Conservation (phyloP, 2,113 vertebrate genomes). For the Rhea americana region DNA sequence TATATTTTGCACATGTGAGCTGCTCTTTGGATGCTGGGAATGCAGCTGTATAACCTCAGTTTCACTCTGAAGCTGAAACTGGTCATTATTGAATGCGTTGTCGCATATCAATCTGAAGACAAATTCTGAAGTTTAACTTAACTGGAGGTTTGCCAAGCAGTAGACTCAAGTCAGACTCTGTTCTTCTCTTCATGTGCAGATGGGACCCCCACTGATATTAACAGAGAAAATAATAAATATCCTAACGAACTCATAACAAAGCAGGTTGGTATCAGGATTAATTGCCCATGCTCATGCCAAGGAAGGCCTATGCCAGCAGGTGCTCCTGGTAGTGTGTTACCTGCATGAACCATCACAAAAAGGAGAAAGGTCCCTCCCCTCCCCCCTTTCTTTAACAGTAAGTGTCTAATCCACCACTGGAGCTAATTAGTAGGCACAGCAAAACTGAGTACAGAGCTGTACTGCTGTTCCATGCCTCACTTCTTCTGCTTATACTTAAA, state of each 20-base stretch:
- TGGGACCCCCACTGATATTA: background rate
- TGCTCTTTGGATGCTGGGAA: conserved; percentile 15
- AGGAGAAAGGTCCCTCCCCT: background rate
- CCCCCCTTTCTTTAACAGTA: background rate
- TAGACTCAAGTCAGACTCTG: background rate
- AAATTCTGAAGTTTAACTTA: conserved; percentile 41
- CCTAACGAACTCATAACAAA: background rate
- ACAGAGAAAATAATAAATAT: conserved; percentile 28
- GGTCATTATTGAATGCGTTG: conserved; percentile 1
- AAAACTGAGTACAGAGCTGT: background rate
- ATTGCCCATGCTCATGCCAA: conserved; percentile 19
- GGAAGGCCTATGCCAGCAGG: background rate
- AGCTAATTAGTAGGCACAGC: conserved; percentile 26
- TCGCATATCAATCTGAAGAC: background rate
- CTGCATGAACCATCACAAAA: background rate
- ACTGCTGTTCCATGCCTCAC: background rate
- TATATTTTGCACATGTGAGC: conserved; percentile 35
- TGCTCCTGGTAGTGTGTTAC: conserved; percentile 5
- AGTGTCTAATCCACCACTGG: background rate
- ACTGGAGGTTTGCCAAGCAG: background rate
- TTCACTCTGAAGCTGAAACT: conserved; percentile 41
- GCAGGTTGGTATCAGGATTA: conserved; percentile 12
- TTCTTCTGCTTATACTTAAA: conserved; percentile 1
- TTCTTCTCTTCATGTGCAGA: background rate
- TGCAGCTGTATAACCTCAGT: conserved; percentile 53